phyloP scores from a whole-genome alignment of 2,113 vertebrate species.

The Cyanistes caeruleus region DNA sequence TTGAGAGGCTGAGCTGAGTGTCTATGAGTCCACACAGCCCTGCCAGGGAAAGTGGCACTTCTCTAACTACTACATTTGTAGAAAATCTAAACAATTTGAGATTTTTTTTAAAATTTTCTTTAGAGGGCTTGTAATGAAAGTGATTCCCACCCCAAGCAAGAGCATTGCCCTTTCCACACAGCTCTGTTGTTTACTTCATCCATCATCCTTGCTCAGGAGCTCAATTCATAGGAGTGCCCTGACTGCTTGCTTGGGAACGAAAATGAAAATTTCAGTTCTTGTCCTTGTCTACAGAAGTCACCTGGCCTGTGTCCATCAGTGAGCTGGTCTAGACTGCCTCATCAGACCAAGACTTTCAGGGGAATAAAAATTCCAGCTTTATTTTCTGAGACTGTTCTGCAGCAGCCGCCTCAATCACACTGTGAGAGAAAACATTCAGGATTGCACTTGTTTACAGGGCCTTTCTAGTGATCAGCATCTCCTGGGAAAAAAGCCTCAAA shows the following conservation, averaged over 20 bases:
- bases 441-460: neutral
- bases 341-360: neutral
- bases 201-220: constrained; percentile 1
- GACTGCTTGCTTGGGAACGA: neutral
- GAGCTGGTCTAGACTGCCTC: neutral
- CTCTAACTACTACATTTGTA: neutral
- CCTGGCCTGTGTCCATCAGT: neutral
- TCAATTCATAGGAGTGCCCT: neutral
- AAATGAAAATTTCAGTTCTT: constrained; percentile 1
- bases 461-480: neutral
- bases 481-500: neutral
- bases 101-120: neutral
- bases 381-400: neutral
- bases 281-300: neutral
- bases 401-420: neutral
- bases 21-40: neutral
- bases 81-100: neutral
- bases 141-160: neutral
- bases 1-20: neutral
- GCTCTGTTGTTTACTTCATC: constrained; percentile 29
- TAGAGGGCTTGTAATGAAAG: neutral
- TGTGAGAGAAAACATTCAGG: neutral
- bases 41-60: neutral
- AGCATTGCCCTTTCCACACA: neutral
- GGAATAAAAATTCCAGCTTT: neutral